Conservation (phyloP, 2,888 invertebrate species). For the Caenorhabditis sp. region DNA sequence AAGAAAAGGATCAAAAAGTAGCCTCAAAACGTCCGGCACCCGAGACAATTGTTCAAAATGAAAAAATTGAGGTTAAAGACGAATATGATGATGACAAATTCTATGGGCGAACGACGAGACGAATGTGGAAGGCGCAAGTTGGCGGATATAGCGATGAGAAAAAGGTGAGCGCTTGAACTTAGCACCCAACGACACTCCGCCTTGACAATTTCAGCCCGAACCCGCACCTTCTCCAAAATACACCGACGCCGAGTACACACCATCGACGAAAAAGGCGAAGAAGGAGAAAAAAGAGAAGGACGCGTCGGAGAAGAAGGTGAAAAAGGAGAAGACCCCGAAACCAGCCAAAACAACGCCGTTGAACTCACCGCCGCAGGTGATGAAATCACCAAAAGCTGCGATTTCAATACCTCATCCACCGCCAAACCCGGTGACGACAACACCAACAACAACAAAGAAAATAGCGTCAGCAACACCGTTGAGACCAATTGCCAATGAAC, state of each 20-base stretch:
- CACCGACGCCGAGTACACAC: slow-evolving; percentile 43
- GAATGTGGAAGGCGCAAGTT: slow-evolving; percentile 78
- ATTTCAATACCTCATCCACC: background rate
- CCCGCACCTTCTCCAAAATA: slow-evolving; percentile 31
- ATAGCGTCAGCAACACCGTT: background rate
- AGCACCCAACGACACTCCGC: background rate
- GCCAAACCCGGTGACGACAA: background rate
- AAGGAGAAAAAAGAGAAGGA: slow-evolving; percentile 27
- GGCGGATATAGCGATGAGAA: slow-evolving; percentile 7
- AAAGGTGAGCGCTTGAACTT: background rate
- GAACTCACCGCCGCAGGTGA: slow-evolving; percentile 10
- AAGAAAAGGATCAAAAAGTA: background rate
- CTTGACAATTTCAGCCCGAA: slow-evolving; percentile 21
- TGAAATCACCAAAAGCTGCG: background rate
- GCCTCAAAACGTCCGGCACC: background rate
- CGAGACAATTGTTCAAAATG: background rate
- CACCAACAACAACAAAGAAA: slow-evolving; percentile 1
- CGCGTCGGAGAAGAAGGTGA: background rate
- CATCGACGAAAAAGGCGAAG: slow-evolving; percentile 41
- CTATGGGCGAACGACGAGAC: slow-evolving; percentile 76
- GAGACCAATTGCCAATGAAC: background rate
- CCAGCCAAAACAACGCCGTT: background rate
- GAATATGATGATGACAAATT: slow-evolving; percentile 74
- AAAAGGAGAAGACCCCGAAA: slow-evolving; percentile 18
- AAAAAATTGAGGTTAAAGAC: slow-evolving; percentile 2